Evolutionary conservation across 2,888 invertebrate genomes (phyloP).

Genomic region (Actias luna): DNA sequence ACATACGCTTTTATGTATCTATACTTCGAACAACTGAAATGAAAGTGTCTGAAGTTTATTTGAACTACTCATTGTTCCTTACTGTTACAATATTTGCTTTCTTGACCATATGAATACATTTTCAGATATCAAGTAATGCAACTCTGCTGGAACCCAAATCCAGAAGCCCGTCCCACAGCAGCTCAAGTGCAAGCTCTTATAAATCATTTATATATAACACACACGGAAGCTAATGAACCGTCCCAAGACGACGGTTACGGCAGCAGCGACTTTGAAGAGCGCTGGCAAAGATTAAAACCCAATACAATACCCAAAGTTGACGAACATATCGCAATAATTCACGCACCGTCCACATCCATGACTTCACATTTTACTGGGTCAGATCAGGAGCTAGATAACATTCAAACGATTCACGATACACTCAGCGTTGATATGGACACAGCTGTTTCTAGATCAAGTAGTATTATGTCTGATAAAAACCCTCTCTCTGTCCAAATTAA

Average conservation of each 20-base stretch:
- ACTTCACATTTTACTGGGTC: constrained; percentile 59
- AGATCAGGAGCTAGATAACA: constrained; percentile 53
- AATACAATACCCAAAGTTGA: constrained; percentile 83
- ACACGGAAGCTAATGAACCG: constrained; percentile 36
- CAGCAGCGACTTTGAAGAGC: constrained; percentile 84
- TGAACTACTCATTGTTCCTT: no score
- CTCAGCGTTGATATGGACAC: constrained; percentile 64
- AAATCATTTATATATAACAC: constrained; percentile 63
- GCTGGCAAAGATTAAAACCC: constrained; percentile 87
- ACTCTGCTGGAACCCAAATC: constrained; percentile 83
- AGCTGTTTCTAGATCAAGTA: constrained; percentile 66
- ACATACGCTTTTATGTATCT: not conserved
- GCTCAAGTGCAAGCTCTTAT: constrained; percentile 70
- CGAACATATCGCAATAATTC: constrained; percentile 74
- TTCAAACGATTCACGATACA: constrained; percentile 51
- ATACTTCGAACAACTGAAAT: not conserved
- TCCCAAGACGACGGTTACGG: constrained; percentile 47
- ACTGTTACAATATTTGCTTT: not conserved
- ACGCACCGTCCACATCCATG: constrained; percentile 64
- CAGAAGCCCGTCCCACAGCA: constrained; percentile 54
- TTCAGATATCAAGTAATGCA: constrained; percentile 87
- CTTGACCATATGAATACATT: not conserved
- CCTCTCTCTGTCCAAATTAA: constrained; percentile 65
- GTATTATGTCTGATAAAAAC: constrained; percentile 71
- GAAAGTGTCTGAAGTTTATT: no score